Conservation (phyloP, 2,113 vertebrate genomes). For the Caloenas nicobarica region DNA sequence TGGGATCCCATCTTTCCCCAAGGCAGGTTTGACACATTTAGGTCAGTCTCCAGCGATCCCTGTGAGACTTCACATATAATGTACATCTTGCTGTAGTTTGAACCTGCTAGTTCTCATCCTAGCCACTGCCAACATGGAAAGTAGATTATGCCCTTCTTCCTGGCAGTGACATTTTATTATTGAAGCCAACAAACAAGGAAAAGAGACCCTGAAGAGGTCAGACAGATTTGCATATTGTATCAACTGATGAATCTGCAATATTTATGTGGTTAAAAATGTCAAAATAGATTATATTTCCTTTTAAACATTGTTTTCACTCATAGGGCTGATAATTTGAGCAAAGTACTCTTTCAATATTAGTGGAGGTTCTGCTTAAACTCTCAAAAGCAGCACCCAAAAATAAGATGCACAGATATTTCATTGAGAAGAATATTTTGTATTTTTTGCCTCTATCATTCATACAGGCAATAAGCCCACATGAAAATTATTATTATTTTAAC, state of each 20-base stretch:
- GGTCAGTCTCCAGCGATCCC: neutral
- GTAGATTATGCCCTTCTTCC: neutral
- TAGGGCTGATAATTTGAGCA: neutral
- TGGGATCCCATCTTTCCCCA: neutral
- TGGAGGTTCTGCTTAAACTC: neutral
- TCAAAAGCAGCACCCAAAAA: neutral
- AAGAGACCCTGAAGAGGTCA: neutral
- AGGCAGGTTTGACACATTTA: conserved; percentile 12
- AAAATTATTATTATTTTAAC: neutral
- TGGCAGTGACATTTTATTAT: neutral
- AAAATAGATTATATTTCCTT: neutral
- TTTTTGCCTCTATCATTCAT: neutral
- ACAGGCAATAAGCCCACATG: neutral
- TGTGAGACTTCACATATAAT: neutral
- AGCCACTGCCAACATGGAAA: neutral
- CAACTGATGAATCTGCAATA: neutral
- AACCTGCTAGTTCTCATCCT: neutral
- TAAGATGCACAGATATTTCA: neutral
- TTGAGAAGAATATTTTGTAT: neutral
- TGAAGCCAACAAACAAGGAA: neutral
- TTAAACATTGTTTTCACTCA: neutral
- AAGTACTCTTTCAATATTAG: neutral
- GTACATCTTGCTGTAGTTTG: neutral
- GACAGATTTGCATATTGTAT: neutral
- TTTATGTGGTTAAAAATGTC: neutral